Evolutionary conservation across 2,888 invertebrate genomes (phyloP).

Genomic region (Halictus quadricinctus): DNA sequence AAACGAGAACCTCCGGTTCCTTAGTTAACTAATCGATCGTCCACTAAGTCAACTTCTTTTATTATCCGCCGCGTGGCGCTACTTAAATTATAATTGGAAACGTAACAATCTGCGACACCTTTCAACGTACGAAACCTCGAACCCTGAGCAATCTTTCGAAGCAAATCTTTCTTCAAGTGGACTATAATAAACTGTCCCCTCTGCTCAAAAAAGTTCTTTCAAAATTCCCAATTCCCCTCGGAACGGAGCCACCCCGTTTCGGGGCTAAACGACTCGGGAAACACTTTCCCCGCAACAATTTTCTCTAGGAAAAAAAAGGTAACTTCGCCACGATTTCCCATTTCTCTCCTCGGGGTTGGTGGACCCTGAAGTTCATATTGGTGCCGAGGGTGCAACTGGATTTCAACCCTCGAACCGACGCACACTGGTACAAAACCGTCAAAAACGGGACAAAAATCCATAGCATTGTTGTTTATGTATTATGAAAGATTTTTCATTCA

Average conservation of each 20-base stretch:
- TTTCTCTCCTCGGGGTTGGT: not conserved
- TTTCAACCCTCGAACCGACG: constrained; percentile 36
- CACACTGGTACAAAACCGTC: not conserved
- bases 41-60: not conserved
- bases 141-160: not conserved
- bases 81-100: not conserved
- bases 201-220: not conserved
- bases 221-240: not conserved
- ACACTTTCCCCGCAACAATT: constrained; percentile 29
- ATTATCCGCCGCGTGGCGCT: not conserved
- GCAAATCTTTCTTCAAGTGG: not conserved
- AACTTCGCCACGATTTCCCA: constrained; percentile 18
- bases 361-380: constrained; percentile 49
- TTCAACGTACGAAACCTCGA: not conserved
- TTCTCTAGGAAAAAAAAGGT: constrained; percentile 1
- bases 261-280: constrained; percentile 30
- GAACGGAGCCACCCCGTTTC: constrained; percentile 18
- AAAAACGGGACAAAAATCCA: not conserved
- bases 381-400: constrained; percentile 33
- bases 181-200: not conserved
- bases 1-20: not conserved
- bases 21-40: not conserved
- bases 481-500: too few relatives aligned
- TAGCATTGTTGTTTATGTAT: not conserved
- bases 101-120: not conserved